Evolutionary conservation across 30 jellyfish, hydroid and myxozoan species (phyloP).

Genomic region (Clytia hemisphaerica): DNA sequence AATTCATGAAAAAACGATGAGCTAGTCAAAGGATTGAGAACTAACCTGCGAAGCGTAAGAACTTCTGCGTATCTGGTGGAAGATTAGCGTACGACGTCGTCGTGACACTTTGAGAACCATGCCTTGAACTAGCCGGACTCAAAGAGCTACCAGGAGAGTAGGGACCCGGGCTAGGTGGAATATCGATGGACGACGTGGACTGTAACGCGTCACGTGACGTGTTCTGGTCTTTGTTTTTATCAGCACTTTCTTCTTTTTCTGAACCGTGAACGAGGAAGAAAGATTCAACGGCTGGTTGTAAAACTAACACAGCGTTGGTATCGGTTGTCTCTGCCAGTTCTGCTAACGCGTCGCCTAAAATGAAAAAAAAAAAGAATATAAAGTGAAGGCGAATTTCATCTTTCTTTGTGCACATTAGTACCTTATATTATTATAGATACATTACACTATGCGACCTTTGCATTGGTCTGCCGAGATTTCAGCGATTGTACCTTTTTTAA

Average conservation of each 20-base stretch:
- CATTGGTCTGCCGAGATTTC: too few relatives aligned
- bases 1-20: too few relatives aligned
- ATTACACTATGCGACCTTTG: too few relatives aligned
- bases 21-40: neutral
- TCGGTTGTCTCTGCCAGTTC: constrained; percentile 95
- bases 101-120: constrained; percentile 18
- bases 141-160: constrained; percentile 72
- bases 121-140: constrained; percentile 61
- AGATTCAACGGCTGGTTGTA: constrained; percentile 97
- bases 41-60: constrained; percentile 89
- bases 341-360: constrained; percentile 76
- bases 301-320: constrained; percentile 89
- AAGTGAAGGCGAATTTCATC: too few relatives aligned
- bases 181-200: constrained; percentile 39
- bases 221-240: constrained; percentile 25
- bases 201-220: constrained; percentile 16
- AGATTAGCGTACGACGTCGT: constrained; percentile 38
- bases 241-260: constrained; percentile 71
- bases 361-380: neutral
- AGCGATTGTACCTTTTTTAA: too few relatives aligned
- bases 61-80: constrained; percentile 95
- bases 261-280: constrained; percentile 91
- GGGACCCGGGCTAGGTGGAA: constrained; percentile 94
- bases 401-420: too few relatives aligned
- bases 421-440: too few relatives aligned